These are phyloP conservation scores for Drosophila buzzatii DNA, from an alignment of 2,888 invertebrate genomes.

Conservation along the genomic window DNA sequence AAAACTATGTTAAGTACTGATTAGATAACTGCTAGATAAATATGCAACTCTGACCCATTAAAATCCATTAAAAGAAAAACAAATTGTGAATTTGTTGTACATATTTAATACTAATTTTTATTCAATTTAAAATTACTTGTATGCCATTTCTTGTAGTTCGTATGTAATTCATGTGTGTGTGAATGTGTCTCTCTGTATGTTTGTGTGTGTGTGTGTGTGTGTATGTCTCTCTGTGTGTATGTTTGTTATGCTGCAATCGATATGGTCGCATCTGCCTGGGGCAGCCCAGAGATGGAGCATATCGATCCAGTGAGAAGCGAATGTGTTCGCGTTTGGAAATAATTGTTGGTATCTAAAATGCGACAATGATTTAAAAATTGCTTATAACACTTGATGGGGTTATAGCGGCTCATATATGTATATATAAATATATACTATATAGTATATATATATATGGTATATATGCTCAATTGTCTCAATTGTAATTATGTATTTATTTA, in stretches of 20 bases:
- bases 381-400: conserved; percentile 59
- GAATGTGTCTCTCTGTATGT: conserved; percentile 10
- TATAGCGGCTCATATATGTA: conserved; percentile 11
- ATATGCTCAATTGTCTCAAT: conserved; percentile 27
- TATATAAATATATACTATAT: too few relatives aligned
- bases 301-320: not conserved
- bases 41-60: not conserved
- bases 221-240: not conserved
- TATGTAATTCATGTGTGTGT: conserved; percentile 52
- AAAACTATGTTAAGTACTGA: not conserved
- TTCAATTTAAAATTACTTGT: conserved; percentile 79
- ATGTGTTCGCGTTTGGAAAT: conserved; percentile 36
- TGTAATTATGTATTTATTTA: conserved; percentile 39
- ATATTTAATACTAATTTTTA: conserved; percentile 79
- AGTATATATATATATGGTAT: too few relatives aligned
- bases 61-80: not conserved
- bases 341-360: conserved; percentile 63
- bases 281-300: not conserved
- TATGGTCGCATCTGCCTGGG: not conserved
- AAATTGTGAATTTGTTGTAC: conserved; percentile 54
- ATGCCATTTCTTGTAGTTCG: conserved; percentile 66
- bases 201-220: conserved; percentile 9
- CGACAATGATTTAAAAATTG: conserved; percentile 73
- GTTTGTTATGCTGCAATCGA: not conserved
- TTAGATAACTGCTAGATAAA: too few relatives aligned